These are phyloP conservation scores for Eubasilissa splendida DNA, from an alignment of 2,888 invertebrate species.

Conservation along the genomic window DNA sequence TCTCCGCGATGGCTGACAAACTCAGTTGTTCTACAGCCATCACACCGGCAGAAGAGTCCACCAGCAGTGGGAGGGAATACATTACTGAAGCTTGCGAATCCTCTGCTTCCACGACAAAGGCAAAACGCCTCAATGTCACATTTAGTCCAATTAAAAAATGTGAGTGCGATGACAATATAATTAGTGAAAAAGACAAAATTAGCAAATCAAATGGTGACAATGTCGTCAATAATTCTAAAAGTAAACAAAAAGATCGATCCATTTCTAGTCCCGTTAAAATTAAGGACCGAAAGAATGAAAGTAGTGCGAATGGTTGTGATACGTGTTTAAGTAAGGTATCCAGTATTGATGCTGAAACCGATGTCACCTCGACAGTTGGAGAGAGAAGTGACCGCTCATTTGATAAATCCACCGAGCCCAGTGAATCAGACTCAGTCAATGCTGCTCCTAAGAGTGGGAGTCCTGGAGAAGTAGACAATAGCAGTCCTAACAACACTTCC, in stretches of 20 bases:
- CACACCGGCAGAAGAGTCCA: slow-evolving; percentile 70
- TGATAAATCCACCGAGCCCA: slow-evolving; percentile 50
- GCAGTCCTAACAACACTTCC: slow-evolving; percentile 51
- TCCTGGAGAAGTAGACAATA: slow-evolving; percentile 39
- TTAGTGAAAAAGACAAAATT: slow-evolving; percentile 61
- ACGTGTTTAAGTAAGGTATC: slow-evolving; percentile 55
- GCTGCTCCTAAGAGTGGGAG: slow-evolving; percentile 37
- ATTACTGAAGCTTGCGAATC: slow-evolving; percentile 64
- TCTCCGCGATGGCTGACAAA: slow-evolving; percentile 71
- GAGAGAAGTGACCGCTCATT: slow-evolving; percentile 39
- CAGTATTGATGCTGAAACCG: slow-evolving; percentile 48
- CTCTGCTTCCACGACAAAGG: slow-evolving; percentile 66
- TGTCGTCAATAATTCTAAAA: slow-evolving; percentile 58
- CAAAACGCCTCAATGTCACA: slow-evolving; percentile 65
- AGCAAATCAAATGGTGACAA: slow-evolving; percentile 64
- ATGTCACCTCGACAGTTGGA: slow-evolving; percentile 28
- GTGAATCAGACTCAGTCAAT: slow-evolving; percentile 47
- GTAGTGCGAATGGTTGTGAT: slow-evolving; percentile 55
- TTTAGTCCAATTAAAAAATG: slow-evolving; percentile 71
- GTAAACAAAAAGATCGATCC: slow-evolving; percentile 46
- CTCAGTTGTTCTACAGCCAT: slow-evolving; percentile 69
- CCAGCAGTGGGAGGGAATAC: slow-evolving; percentile 69
- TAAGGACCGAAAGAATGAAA: slow-evolving; percentile 39
- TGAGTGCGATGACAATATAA: slow-evolving; percentile 65
- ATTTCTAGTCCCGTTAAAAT: slow-evolving; percentile 47